Evolutionary conservation across 2,797 vertebrate species (phyloP).

Genomic region (Cephalopachus bancanus): DNA sequence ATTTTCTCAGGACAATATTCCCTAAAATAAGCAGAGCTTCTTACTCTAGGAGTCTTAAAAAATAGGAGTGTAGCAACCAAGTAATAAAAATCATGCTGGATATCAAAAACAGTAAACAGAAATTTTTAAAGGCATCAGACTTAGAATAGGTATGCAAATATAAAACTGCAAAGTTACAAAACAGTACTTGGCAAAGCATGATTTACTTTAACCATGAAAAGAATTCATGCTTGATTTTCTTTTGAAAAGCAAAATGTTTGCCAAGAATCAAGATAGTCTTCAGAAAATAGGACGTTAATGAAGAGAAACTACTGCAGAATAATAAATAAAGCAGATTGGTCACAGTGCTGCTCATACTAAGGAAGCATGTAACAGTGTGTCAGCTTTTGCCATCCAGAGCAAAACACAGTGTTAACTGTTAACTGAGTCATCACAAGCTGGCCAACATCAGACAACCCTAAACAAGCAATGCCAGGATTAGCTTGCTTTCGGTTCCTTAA

Average conservation of each 20-base stretch:
- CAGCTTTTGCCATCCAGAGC: neutral
- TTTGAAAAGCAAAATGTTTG: slow-evolving; percentile 61
- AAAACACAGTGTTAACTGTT: neutral
- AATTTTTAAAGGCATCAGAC: slow-evolving; percentile 32
- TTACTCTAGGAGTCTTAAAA: slow-evolving; percentile 25
- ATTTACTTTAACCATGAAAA: slow-evolving; percentile 50
- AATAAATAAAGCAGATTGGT: neutral
- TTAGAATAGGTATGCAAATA: slow-evolving; percentile 62
- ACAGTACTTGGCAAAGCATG: slow-evolving; percentile 21
- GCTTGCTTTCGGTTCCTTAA: neutral
- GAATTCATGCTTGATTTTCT: slow-evolving; percentile 7
- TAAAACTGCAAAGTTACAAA: slow-evolving; percentile 48
- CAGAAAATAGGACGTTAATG: neutral
- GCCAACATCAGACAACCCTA: neutral
- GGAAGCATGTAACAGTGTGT: neutral
- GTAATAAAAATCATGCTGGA: slow-evolving; percentile 21
- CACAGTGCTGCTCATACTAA: neutral
- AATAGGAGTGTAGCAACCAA: neutral
- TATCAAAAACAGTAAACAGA: neutral
- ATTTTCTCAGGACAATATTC: neutral
- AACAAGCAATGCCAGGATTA: neutral
- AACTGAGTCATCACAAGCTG: rapidly evolving
- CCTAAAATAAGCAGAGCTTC: neutral
- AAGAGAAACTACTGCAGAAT: slow-evolving; percentile 22
- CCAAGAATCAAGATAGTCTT: slow-evolving; percentile 30